Base-by-base conservation (phyloP, 2,888 invertebrate species). In the Drosophila longiperda region DNA sequence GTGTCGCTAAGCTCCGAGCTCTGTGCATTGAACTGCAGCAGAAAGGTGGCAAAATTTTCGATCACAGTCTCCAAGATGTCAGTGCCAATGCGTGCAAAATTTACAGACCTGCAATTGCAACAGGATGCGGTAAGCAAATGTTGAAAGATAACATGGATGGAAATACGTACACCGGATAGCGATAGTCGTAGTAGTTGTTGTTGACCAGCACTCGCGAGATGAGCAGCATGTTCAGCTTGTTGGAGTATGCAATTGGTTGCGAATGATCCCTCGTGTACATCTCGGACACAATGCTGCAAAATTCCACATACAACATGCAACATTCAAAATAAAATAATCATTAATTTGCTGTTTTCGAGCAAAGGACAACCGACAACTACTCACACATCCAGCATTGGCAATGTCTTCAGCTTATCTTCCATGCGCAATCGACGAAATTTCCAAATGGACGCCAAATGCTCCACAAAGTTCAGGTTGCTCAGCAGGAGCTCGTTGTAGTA, bases 371-470 rank as follows among this genome's bases (percentile, higher is more conserved):
- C 12, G 1, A 6, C 8, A 3, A 23, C 15, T 32, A 89, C 91
- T 82, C 78, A 92, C 92, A 91, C 91, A 81, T 92, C 92, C 60
- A 91, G 76, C 65, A 92, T 90, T 66, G 74, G 86, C 58, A 91
- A 76, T n/a, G 92, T 73, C 34, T 87, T 92, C 1, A 92, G 73
- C 62, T 92, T 92, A 29, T 91, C 84, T 68, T 92, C 92, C 91
- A 92, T 91, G 60, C 90, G 90, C 3, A 82, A 70, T 55, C 92
- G 91, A 1, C 88, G 91, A 64, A 93, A 93, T 38, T 83, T 91
- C 93, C 93, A 93, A 58, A 92, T 91, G n/a, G 92, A 90, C 60
- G 92, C 92, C 60, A 93, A 68, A 66, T 93, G 92, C 50, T 92
- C 92, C 17, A 92, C 92, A 67, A 93, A 93, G 53, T 89, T 92